Percentiles rank a stretch among this genome's conserved stretches.
Evolutionary conservation across 1,140 invertebrate genomes (phyloP).

Genomic region (Bradynema listronoti): DNA sequence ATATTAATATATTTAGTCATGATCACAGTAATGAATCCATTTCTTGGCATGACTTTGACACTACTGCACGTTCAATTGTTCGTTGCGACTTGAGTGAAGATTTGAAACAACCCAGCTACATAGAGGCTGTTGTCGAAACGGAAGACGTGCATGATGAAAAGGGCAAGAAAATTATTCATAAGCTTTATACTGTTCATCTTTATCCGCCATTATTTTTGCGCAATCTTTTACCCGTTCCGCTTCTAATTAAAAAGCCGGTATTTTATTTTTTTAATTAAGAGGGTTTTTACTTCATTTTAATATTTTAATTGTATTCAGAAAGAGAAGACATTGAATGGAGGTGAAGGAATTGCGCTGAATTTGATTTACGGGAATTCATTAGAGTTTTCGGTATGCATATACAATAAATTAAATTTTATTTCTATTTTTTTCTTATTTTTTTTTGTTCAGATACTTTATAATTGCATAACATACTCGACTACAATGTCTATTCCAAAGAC

Average conservation of each 20-base stretch:
- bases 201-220: conserved; percentile 80
- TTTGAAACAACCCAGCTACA: conserved; percentile 60
- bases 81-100: conserved; percentile 46
- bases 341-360: conserved; percentile 1
- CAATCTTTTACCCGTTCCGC: conserved; percentile 77
- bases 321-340: neutral
- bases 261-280: conserved; percentile 62
- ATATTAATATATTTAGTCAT: conserved; percentile 45
- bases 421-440: neutral
- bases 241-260: conserved; percentile 65
- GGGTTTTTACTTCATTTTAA: too few species aligned
- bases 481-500: too few species aligned
- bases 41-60: conserved; percentile 58
- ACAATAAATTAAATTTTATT: neutral
- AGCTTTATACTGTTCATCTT: conserved; percentile 72
- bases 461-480: neutral
- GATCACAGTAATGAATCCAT: conserved; percentile 39
- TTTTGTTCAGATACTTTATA: neutral
- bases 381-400: neutral
- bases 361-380: neutral
- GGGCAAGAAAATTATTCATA: conserved; percentile 4
- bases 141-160: conserved; percentile 13
- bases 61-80: conserved; percentile 37
- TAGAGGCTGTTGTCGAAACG: conserved; percentile 62
- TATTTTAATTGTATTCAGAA: conserved; percentile 16